Base-by-base conservation (phyloP, 2,888 invertebrate genomes). In the Choristoneura rosaceana region DNA sequence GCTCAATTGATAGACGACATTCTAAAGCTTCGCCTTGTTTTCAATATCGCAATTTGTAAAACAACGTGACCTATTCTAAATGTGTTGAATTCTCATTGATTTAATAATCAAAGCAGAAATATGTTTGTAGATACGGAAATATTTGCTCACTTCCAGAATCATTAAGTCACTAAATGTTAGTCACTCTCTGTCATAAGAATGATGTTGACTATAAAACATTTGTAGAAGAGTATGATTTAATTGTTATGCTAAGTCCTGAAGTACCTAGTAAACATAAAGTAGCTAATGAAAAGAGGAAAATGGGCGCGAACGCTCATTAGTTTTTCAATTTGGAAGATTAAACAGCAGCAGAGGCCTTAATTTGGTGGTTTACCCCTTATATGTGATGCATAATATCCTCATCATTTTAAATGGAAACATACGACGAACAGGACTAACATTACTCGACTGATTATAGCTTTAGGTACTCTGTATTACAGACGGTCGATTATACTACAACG, bases 121-220 rank as follows among this genome's bases (percentile, higher is more conserved):
- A 15, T 9, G 15, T 15, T 17, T 34, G 38, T 61, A 9, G 10
- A 10, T 55, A 25, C 7, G 12, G 38, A 7, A 45, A 41, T 33
- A 25, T 52, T 70, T 60, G 5, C 41, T 60, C 25, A 60, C 33
- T 65, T 65, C 12, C 14, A 34, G 33, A 66, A 66, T 60, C 25
- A 70, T 61, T 65, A 45, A 45, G 5, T 43, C 8, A 65, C 4
- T 25, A 33, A 33, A 9, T 43, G 34, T 70, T 64, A 52, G 14
- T 62, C 41, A 61, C n/a, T 0, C 41, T 17, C 9, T 12, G 55
- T 25, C 55, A 55, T 25, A 25, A 55, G 25, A 55, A 55, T 55
- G 17, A 55, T 55, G 41, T 61, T 61, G 61, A 61, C 61, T 41
- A 61, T 12, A 12, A 55, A 55, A 55, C 25, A 25, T 55, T 55